phyloP scores from a whole-genome alignment of 2,888 invertebrate genomes.

The Dicyrtomina minuta region DNA sequence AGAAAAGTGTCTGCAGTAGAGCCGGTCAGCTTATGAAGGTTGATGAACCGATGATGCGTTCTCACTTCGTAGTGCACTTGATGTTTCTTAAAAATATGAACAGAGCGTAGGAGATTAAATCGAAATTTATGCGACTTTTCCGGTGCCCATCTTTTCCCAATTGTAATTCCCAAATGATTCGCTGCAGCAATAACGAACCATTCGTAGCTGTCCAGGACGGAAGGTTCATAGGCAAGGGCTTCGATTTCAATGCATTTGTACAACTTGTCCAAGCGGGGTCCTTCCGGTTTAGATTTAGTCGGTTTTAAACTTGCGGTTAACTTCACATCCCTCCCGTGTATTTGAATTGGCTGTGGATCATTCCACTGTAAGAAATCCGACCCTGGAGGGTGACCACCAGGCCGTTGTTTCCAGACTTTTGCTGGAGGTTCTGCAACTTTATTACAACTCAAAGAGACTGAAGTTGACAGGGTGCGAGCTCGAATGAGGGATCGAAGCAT shows the following conservation, averaged over 20 bases:
- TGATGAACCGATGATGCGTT: constrained; percentile 84
- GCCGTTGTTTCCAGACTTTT: not conserved
- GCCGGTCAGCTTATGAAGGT: constrained; percentile 82
- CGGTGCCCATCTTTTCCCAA: constrained; percentile 61
- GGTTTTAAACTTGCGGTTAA: not conserved
- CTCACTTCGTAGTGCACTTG: constrained; percentile 92
- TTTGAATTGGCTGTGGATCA: constrained; percentile 15
- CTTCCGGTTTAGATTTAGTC: not conserved
- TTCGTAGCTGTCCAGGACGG: constrained; percentile 83
- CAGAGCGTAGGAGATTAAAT: constrained; percentile 79
- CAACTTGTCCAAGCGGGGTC: constrained; percentile 66
- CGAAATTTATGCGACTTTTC: constrained; percentile 73
- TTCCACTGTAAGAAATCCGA: constrained; percentile 14
- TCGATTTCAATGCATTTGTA: constrained; percentile 82
- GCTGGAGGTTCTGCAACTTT: not conserved
- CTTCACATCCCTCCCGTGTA: constrained; percentile 19
- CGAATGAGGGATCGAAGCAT: not conserved
- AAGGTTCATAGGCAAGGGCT: constrained; percentile 81
- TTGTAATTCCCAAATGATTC: constrained; percentile 73
- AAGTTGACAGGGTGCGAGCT: not conserved
- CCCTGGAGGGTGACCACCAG: constrained; percentile 17
- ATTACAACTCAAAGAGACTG: not conserved
- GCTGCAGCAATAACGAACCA: constrained; percentile 81
- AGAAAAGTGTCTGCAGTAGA: constrained; percentile 93
- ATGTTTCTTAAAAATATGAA: constrained; percentile 89